phyloP scores from a whole-genome alignment of 2,113 vertebrate species.

The Oryzias javanicus region DNA sequence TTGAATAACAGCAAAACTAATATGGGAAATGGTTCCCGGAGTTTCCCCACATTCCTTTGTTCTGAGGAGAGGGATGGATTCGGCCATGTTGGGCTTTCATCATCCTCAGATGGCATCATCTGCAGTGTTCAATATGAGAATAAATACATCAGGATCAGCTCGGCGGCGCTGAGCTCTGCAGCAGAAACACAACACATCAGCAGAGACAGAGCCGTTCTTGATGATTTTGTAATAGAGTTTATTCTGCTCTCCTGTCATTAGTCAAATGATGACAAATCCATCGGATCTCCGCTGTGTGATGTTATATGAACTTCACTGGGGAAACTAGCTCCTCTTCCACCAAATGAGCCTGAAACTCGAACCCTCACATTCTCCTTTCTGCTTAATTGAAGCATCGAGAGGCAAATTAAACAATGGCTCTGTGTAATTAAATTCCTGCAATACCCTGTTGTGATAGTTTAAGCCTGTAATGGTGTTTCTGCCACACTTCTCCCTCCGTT shows the following conservation, averaged over 20 bases:
- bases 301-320: constrained; percentile 71
- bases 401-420: constrained; percentile 77
- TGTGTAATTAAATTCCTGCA: constrained; percentile 78
- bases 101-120: constrained; percentile 63
- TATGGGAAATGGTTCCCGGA: constrained; percentile 51
- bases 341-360: constrained; percentile 69
- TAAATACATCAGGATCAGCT: constrained; percentile 58
- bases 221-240: constrained; percentile 73
- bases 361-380: constrained; percentile 49
- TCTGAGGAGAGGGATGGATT: constrained; percentile 33
- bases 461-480: constrained; percentile 77
- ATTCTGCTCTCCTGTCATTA: constrained; percentile 69
- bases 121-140: constrained; percentile 49
- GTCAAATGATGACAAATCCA: constrained; percentile 74
- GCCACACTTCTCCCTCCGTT: constrained; percentile 61
- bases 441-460: constrained; percentile 75
- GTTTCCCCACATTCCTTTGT: constrained; percentile 57
- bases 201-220: constrained; percentile 57
- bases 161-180: constrained; percentile 55
- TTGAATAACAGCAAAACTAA: constrained; percentile 63
- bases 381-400: constrained; percentile 68
- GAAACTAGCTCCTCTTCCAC: constrained; percentile 46
- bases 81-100: constrained; percentile 50
- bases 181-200: constrained; percentile 51
- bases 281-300: constrained; percentile 64